Evolutionary conservation across 2,888 invertebrate species (phyloP).

Genomic region (Protonemura montana): DNA sequence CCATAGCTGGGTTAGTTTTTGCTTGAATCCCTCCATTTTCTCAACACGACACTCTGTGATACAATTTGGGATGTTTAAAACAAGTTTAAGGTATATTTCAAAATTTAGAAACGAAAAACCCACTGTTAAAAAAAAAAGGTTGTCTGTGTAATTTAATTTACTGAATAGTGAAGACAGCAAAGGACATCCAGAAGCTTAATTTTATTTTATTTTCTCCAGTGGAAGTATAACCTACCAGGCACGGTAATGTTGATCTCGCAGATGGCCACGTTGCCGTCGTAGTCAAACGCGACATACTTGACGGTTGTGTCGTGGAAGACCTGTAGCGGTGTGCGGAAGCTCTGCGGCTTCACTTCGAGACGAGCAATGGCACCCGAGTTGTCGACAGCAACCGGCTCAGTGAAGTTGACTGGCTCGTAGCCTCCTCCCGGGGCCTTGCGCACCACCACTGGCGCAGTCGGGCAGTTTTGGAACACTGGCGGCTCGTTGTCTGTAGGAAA

Average conservation of each 20-base stretch:
- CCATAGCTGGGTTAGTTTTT: no score
- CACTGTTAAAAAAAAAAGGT: no score
- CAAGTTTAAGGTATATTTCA: no score
- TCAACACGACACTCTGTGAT: no score
- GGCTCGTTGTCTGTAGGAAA: slow-evolving; percentile 82
- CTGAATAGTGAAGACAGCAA: no score
- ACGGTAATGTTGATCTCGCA: slow-evolving; percentile 96
- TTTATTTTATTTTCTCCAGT: no score
- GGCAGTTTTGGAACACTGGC: slow-evolving; percentile 95
- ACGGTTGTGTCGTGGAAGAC: slow-evolving; percentile 92
- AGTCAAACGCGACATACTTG: slow-evolving; percentile 95
- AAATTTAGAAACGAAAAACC: no score
- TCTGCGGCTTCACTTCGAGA: slow-evolving; percentile 89
- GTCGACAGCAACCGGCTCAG: slow-evolving; percentile 92
- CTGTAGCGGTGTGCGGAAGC: slow-evolving; percentile 86
- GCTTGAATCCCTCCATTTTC: no score
- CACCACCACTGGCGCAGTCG: slow-evolving; percentile 89
- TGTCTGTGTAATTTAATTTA: no score
- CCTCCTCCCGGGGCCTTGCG: slow-evolving; percentile 89
- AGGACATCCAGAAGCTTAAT: no score
- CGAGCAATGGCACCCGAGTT: slow-evolving; percentile 95
- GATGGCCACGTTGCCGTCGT: slow-evolving; percentile 96
- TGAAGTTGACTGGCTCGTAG: slow-evolving; percentile 89
- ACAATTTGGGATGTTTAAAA: no score
- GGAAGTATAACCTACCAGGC: slow-evolving; percentile 71